Evolutionary conservation across 2,113 vertebrate species (phyloP).

Genomic region (Tragelaphus scriptus): DNA sequence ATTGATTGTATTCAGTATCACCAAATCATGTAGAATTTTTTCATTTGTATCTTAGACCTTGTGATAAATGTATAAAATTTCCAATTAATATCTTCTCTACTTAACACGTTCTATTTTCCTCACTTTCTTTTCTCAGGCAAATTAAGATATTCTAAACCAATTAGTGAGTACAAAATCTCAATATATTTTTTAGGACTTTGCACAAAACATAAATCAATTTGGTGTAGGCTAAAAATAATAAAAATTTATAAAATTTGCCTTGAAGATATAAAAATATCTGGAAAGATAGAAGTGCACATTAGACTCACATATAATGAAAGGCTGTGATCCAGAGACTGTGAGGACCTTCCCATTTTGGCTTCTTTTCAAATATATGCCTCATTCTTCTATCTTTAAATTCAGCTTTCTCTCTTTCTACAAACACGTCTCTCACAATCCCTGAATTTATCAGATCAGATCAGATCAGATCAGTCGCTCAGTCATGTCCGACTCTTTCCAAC

Average conservation of each 20-base stretch:
- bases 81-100: not conserved
- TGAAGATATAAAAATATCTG: not conserved
- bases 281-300: not conserved
- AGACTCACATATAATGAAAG: not conserved
- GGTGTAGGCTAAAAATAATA: not conserved
- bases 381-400: not conserved
- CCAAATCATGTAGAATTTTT: not conserved
- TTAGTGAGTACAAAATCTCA: not conserved
- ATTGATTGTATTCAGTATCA: not conserved
- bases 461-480: too few species aligned
- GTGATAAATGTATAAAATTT: not conserved
- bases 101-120: not conserved
- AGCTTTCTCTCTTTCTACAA: not conserved
- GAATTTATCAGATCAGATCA: not conserved
- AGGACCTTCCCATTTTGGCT: not conserved
- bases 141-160: not conserved
- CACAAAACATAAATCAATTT: not conserved
- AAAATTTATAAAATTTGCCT: not conserved
- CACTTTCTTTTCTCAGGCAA: not conserved
- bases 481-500: too few species aligned
- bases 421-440: not conserved
- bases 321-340: not conserved
- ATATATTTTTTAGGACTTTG: not conserved
- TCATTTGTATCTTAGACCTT: slow-evolving; percentile 2
- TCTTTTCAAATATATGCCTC: not conserved